Conservation (phyloP, 2,797 vertebrate species). For the Catamblyrhynchus diadema region DNA sequence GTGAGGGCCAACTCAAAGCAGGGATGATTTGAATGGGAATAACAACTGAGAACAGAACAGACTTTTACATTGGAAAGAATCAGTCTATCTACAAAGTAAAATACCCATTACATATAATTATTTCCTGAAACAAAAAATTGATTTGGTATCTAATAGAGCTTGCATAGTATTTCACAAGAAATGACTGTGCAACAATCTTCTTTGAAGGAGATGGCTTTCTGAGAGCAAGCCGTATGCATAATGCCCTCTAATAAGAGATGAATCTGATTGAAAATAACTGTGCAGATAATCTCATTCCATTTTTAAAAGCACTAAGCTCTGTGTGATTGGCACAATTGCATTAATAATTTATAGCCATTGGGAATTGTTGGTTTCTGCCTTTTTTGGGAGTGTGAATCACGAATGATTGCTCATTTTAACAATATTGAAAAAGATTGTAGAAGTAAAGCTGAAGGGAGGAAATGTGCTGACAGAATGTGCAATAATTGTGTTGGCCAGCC, state of each 20-base stretch:
- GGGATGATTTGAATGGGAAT: background rate
- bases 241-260: constrained; percentile 31
- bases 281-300: constrained; percentile 45
- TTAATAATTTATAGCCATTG: constrained; percentile 65
- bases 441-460: constrained; percentile 43
- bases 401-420: constrained; percentile 58
- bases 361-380: constrained; percentile 58
- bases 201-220: constrained; percentile 37
- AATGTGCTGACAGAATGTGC: constrained; percentile 61
- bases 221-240: constrained; percentile 20
- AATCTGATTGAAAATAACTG: constrained; percentile 47
- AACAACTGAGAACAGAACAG: background rate
- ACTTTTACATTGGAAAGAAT: background rate
- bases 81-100: constrained; percentile 1
- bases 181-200: constrained; percentile 47
- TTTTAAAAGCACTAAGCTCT: constrained; percentile 51
- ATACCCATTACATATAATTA: background rate
- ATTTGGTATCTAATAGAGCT: constrained; percentile 20
- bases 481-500: constrained; percentile 54
- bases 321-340: constrained; percentile 62
- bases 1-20: background rate
- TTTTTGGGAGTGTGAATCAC: constrained; percentile 58
- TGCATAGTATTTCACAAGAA: constrained; percentile 41
- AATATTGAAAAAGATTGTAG: constrained; percentile 54
- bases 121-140: constrained; percentile 38